Base-by-base conservation (phyloP, 2,113 vertebrate genomes). In the Fregetta grallaria region DNA sequence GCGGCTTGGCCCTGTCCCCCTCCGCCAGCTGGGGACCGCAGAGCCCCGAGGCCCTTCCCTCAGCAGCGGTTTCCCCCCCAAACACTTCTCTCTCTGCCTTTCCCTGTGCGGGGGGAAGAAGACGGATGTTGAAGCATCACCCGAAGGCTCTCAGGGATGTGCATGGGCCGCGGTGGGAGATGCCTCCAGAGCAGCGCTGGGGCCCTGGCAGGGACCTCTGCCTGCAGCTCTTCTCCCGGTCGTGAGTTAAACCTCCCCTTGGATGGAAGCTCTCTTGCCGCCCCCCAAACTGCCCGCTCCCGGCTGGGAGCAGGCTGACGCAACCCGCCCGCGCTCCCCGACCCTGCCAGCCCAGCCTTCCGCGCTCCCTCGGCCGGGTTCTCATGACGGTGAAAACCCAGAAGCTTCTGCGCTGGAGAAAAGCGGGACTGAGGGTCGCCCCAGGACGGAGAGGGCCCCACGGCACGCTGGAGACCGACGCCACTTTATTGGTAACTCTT, bases 401-500 rank as follows among this genome's bases (percentile, higher is more conserved):
- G 30, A 19, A 29, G 52, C 16, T 72, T 55, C 67, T 26, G 49
- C 1, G 4, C 20, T 8, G 32, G 26, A 36, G 68, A 17, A 15
- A 21, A 68, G 36, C 11, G 1, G 61, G 53, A 7, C n/a, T 4
- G 25, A 17, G 50, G 49, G 14, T n/a, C 4, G 8, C 32, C 55
- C 29, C 19, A 1, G 20, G 45, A 38, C 1, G 61, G n/a, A 86
- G 85, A 80, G 0, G 1, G 20, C 23, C 47, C 45, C 21, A n/a
- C 7, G 5, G 42, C 49, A 16, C 3, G 1, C 9, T 21, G 63
- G 53, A 84, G 66, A 59, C 52, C 3, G 23, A 82, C 34, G 32
- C 67, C 67, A 47, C 80, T 97, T 97, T 97, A 97, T 97, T 97
- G 94, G 72, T 40, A 92, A 68, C 91, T 66, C 87, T 94, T 15